These are phyloP conservation scores for Nemurella pictetii DNA, from an alignment of 2,888 invertebrate species.

Conservation along the genomic window DNA sequence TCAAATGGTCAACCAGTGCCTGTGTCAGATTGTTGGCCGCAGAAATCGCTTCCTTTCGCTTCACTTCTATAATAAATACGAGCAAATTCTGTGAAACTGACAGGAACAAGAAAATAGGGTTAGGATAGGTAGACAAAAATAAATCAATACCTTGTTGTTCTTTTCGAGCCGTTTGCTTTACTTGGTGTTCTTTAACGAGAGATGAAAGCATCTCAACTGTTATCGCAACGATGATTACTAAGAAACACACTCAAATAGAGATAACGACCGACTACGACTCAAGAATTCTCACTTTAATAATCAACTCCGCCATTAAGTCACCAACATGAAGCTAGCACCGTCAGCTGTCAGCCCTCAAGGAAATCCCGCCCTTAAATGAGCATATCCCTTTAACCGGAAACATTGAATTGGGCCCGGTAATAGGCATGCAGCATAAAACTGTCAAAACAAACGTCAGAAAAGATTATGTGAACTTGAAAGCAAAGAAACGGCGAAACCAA, in stretches of 20 bases:
- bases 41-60: constrained; percentile 89
- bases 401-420: not conserved
- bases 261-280: not conserved
- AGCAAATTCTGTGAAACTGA: not conserved
- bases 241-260: not conserved
- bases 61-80: constrained; percentile 70
- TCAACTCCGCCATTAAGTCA: no score
- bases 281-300: no score
- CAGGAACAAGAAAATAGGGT: not conserved
- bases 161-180: constrained; percentile 75
- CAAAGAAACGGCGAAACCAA: no score
- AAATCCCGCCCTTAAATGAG: not conserved
- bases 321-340: not conserved
- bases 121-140: constrained; percentile 47
- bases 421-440: not conserved
- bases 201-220: constrained; percentile 70
- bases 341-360: not conserved
- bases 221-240: not conserved
- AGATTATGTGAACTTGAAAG: no score
- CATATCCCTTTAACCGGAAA: not conserved
- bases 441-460: no score
- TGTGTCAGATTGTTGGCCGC: constrained; percentile 93
- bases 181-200: constrained; percentile 85
- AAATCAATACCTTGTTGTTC: constrained; percentile 72
- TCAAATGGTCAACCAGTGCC: constrained; percentile 93